Evolutionary conservation across 1,140 invertebrate genomes (phyloP), one percentile per base, ranked within the genome.

Genomic region (Probaryconus sp.): DNA sequence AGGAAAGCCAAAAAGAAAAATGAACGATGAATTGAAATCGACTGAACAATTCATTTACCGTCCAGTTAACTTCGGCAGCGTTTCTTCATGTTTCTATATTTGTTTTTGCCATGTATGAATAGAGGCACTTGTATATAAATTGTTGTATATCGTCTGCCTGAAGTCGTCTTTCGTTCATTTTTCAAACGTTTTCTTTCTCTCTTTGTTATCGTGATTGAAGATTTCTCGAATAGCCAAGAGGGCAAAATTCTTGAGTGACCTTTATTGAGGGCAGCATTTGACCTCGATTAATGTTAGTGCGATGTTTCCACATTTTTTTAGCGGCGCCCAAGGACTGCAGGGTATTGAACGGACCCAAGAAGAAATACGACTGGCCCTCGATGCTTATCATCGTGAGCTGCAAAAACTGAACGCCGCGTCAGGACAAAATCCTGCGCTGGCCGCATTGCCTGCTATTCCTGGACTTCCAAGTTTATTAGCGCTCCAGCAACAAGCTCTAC

Each of bases 321-420:
- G 93, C 77, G 90, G 85, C 4, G 65, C 81, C 35, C 87, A 86
- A 60, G 88, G 88, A 26, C 81, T 90, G 87, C 88, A 90, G 69
- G 84, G 90, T 63, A 92, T 93, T 78, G 94, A 93, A 61, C 90
- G 93, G 63, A 93, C 93, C 45, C 93, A 92, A 76, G 96, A 98
- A 69, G 94, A 96, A 26, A 95, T 97, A 80, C 91, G 97, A 63
- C 89, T 97, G 89, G 95, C 95, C 0, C 86, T 97, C 7, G 95
- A 97, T 75, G 94, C 95, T n/a, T 97, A 97, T 83, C 95, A 96
- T 80, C 91, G 96, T 28, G 96, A 98, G 85, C 89, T 98, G 5
- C 93, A 94, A 79, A 96, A 97, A 83, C 87, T 97, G 43, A 95
- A 95, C 79, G 89, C 90, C 71, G 88, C 89, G 69, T 89, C 89